Percentiles rank a stretch among this genome's conserved stretches.
Conservation (phyloP, 2,888 invertebrate genomes). For the Mylabris sibirica region DNA sequence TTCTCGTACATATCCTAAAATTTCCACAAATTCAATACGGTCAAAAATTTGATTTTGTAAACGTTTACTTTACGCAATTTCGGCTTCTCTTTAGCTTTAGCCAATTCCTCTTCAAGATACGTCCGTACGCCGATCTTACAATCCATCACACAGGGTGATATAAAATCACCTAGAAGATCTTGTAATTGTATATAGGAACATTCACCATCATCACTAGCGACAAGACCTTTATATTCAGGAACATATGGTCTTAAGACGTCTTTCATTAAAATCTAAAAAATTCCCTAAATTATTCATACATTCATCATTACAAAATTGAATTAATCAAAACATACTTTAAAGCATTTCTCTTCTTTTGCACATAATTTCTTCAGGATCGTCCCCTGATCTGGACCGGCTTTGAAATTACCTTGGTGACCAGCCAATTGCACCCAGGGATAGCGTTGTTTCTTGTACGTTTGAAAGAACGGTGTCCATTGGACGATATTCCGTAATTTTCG, state of each 20-base stretch:
- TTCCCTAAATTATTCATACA: background rate
- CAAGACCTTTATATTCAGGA: slow-evolving; percentile 91
- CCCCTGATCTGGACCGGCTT: slow-evolving; percentile 91
- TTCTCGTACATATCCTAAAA: slow-evolving; percentile 94
- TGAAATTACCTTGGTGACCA: slow-evolving; percentile 95
- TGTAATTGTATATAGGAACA: slow-evolving; percentile 89
- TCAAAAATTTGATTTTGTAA: background rate
- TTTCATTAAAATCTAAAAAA: slow-evolving; percentile 75
- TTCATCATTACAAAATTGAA: background rate
- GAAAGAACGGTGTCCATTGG: slow-evolving; percentile 96
- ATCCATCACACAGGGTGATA: slow-evolving; percentile 95
- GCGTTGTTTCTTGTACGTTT: slow-evolving; percentile 93
- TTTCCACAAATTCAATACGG: background rate
- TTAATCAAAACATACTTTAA: slow-evolving; percentile 64
- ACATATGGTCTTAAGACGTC: slow-evolving; percentile 89
- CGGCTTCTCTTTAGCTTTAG: slow-evolving; percentile 94
- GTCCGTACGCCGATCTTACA: slow-evolving; percentile 95
- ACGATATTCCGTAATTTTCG: slow-evolving; percentile 92
- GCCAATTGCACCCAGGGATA: slow-evolving; percentile 98
- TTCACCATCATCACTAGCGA: slow-evolving; percentile 80
- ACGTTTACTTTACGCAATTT: slow-evolving; percentile 81
- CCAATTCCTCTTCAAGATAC: slow-evolving; percentile 92
- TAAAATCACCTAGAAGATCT: slow-evolving; percentile 90
- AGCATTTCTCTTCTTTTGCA: slow-evolving; percentile 88
- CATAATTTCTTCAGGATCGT: slow-evolving; percentile 94